These are phyloP conservation scores for Patiria pectinifera DNA, from an alignment of 53 echinoderm and acorn worm species.

Conservation along the genomic window DNA sequence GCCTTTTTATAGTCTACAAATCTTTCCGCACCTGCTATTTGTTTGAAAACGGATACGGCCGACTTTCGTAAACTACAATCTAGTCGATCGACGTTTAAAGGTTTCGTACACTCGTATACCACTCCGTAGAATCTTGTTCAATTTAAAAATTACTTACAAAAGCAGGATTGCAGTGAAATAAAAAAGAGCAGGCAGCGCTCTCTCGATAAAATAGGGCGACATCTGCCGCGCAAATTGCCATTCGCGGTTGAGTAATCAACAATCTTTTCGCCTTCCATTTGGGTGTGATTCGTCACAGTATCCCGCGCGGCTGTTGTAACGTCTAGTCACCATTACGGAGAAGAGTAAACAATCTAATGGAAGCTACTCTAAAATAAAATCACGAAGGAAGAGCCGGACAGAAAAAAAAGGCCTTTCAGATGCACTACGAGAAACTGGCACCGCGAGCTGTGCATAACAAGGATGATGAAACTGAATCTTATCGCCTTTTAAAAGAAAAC, in stretches of 20 bases:
- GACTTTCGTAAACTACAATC: not conserved
- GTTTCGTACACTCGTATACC: not conserved
- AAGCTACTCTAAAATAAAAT: constrained; percentile 13
- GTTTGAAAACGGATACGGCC: constrained; percentile 5
- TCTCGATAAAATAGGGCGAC: constrained; percentile 54
- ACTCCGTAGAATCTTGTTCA: not conserved
- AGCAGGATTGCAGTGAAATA: not conserved
- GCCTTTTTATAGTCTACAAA: not conserved
- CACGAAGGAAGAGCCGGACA: not conserved
- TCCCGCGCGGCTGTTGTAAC: constrained; percentile 23
- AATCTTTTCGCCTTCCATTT: constrained; percentile 41
- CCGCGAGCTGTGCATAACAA: not conserved
- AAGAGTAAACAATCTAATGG: constrained; percentile 61
- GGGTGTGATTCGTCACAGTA: constrained; percentile 56
- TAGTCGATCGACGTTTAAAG: not conserved
- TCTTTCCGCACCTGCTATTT: not conserved
- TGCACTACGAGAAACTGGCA: constrained; percentile 19
- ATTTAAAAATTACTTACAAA: constrained; percentile 13
- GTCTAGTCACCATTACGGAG: constrained; percentile 32
- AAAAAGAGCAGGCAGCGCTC: not conserved
- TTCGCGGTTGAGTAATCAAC: constrained; percentile 57
- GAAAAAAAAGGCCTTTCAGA: not conserved
- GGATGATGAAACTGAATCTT: constrained; percentile 30
- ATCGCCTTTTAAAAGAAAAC: constrained; percentile 3
- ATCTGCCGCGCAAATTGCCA: constrained; percentile 59